Percentiles rank a stretch among this genome's conserved stretches.
Evolutionary conservation across 2,113 vertebrate genomes (phyloP).

Genomic region (Balaeniceps rex): DNA sequence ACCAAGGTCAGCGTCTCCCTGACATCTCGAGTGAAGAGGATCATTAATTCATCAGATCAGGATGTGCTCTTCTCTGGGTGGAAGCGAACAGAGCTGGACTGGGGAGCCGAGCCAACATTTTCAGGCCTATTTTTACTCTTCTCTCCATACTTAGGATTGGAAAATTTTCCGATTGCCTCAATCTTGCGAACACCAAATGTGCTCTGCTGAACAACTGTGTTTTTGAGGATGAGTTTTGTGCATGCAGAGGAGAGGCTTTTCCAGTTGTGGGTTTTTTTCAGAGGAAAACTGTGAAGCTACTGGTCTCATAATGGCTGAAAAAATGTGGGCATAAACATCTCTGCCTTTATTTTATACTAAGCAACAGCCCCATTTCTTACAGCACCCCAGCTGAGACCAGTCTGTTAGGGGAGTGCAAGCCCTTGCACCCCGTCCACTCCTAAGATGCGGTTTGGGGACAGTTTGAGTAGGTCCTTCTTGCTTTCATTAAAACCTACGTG

Average conservation of each 20-base stretch:
- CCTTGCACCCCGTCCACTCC: background rate
- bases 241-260: background rate
- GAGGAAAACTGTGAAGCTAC: background rate
- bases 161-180: constrained; percentile 25
- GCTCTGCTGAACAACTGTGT: background rate
- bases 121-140: constrained; percentile 43
- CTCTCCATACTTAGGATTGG: background rate
- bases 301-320: background rate
- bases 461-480: background rate
- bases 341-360: background rate
- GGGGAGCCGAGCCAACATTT: background rate
- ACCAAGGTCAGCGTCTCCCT: background rate
- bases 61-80: constrained; percentile 25
- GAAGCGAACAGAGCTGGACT: background rate
- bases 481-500: background rate
- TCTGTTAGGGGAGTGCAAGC: background rate
- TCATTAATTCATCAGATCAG: constrained; percentile 35
- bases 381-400: background rate
- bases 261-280: background rate
- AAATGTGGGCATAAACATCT: background rate
- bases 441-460: background rate
- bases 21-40: background rate
- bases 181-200: background rate
- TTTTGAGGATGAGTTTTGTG: background rate
- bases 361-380: background rate